Percentiles rank a stretch among this genome's conserved stretches.
Conservation (phyloP, 2,888 invertebrate species). For the Lissocephala sabroskyi region DNA sequence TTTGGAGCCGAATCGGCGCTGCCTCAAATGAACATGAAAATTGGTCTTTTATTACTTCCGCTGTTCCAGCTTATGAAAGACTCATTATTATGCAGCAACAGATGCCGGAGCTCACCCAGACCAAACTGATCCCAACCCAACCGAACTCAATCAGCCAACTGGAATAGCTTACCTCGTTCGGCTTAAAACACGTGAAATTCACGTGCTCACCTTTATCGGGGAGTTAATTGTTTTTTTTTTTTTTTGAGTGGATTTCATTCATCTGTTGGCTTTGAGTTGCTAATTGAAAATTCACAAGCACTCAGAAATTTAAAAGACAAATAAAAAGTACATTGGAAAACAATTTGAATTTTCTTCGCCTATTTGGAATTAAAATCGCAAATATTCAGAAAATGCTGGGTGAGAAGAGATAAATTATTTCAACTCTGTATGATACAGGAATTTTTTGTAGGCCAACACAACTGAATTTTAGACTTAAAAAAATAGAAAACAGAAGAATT, state of each 20-base stretch:
- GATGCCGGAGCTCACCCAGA: too few relatives aligned
- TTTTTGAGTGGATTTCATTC: too few relatives aligned
- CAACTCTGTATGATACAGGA: too few relatives aligned
- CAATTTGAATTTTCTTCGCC: constrained; percentile 17
- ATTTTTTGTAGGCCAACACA: too few relatives aligned
- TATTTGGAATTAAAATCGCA: constrained; percentile 25
- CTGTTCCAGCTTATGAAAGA: constrained; percentile 24
- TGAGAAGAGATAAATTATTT: too few relatives aligned
- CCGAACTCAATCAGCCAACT: constrained; percentile 46
- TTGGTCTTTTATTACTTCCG: constrained; percentile 58
- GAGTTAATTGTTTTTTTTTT: too few relatives aligned
- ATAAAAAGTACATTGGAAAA: background rate
- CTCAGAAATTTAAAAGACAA: background rate
- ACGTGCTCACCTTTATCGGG: too few relatives aligned
- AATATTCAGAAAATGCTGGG: too few relatives aligned
- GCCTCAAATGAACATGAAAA: constrained; percentile 34
- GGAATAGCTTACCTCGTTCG: too few relatives aligned
- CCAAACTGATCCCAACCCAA: constrained; percentile 11
- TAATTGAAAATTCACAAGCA: constrained; percentile 36
- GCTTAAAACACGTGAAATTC: too few relatives aligned
- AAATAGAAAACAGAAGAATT: too few relatives aligned
- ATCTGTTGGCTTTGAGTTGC: constrained; percentile 37
- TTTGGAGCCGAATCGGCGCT: background rate
- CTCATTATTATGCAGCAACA: constrained; percentile 50
- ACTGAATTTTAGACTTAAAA: too few relatives aligned